phyloP scores from a whole-genome alignment of 2,113 vertebrate species.

The Epinephelus cyanopodus region DNA sequence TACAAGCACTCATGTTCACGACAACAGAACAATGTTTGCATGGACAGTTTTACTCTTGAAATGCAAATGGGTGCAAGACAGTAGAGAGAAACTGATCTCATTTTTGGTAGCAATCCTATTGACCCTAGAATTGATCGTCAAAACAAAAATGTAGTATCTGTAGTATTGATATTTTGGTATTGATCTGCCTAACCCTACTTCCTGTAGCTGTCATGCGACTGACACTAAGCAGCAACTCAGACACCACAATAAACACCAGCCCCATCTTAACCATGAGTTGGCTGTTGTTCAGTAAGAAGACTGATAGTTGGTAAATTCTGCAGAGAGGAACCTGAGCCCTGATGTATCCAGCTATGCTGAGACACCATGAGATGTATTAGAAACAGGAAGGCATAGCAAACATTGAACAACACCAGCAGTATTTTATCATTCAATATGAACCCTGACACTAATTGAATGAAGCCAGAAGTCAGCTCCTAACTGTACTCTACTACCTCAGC shows the following conservation, averaged over 20 bases:
- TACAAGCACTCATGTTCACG: too few species aligned
- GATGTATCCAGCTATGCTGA: background rate
- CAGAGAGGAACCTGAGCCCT: background rate
- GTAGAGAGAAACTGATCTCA: too few species aligned
- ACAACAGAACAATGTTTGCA: too few species aligned
- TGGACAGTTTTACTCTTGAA: too few species aligned
- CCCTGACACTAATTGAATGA: background rate
- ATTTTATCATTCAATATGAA: background rate
- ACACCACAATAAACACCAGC: background rate
- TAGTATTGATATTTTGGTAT: too few species aligned
- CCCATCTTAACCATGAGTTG: background rate
- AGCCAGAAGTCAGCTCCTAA: background rate
- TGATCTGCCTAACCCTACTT: background rate
- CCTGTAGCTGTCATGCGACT: conserved; percentile 8
- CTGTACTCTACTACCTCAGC: background rate
- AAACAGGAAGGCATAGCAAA: background rate
- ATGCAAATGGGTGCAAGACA: too few species aligned
- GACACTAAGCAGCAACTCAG: background rate
- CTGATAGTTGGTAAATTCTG: background rate
- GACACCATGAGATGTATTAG: background rate
- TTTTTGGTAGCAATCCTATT: too few species aligned
- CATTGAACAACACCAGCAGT: background rate
- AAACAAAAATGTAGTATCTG: too few species aligned
- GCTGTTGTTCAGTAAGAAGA: background rate
- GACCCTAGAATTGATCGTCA: too few species aligned